Evolutionary conservation across 2,113 vertebrate species (phyloP), one percentile per base, ranked within the genome.

Genomic region (Pollimyrus isidori): DNA sequence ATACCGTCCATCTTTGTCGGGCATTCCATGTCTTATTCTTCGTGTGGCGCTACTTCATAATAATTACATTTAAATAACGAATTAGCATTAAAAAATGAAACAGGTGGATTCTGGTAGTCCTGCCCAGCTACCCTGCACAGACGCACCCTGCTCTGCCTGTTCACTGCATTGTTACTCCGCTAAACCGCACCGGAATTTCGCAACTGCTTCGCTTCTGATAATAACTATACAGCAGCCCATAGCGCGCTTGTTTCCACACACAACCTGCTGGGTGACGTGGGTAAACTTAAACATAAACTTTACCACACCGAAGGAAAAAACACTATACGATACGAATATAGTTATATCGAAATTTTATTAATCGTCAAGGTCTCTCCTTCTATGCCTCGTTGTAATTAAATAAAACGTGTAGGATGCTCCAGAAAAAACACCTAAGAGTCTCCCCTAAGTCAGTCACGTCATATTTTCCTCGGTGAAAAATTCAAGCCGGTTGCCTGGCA

Each of bases 121-220:
- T 69, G 30, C 17, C 35, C 30, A 2, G 30, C 35, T 17, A 17
- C n/a, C 73, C 73, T 19, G 53, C 19, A 56, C 19, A 56, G 53
- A 56, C 1, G 53, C 5, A 17, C 45, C 7, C 45, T n/a, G 7
- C 80, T 87, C 90, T 90, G 89, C 83, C 88, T 90, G 30, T 69
- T 1, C 4, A 19, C 65, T 50, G 39, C 65, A 53, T 53, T 53
- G 88, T 49, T 88, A 89, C 90, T 80, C 89, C 89, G 86, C 84
- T 86, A 91, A 92, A 92, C 94, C 95, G 91, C 95, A 95, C 92
- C 94, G 94, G 94, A 95, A 94, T 94, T 90, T 94, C 87, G 88
- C 89, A 93, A 90, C 91, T 92, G 92, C 91, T 88, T 62, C 90
- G 73, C 53, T 90, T 87, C 91, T 89, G 80, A 94, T 89, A 58